Evolutionary conservation across 1,140 invertebrate species (phyloP).

Genomic region (Neodiprion virginianus): DNA sequence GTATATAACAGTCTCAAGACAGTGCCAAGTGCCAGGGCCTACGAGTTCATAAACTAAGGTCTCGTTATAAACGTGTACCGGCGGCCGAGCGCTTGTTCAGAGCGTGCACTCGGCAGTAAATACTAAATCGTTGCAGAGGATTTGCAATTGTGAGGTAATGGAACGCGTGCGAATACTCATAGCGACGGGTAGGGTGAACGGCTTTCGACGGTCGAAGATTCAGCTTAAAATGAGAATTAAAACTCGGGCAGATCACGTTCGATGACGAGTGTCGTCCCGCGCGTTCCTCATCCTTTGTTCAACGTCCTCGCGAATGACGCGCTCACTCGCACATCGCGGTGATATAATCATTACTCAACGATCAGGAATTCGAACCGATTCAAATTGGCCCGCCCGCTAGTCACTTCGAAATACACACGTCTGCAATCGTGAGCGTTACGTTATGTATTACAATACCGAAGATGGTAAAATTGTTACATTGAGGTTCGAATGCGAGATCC

Average conservation of each 20-base stretch:
- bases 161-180: background rate
- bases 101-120: background rate
- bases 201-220: background rate
- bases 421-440: background rate
- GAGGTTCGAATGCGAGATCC: background rate
- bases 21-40: constrained; percentile 6
- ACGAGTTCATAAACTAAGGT: background rate
- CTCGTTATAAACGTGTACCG: constrained; percentile 1
- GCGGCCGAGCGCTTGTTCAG: background rate
- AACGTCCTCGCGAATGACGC: background rate
- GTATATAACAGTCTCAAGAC: background rate
- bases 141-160: background rate
- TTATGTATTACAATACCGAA: background rate
- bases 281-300: background rate
- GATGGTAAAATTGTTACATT: background rate
- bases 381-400: background rate
- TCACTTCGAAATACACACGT: background rate
- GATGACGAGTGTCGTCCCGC: background rate
- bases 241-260: background rate
- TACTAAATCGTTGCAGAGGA: background rate
- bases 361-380: constrained; percentile 5
- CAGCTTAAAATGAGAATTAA: background rate
- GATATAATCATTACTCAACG: constrained; percentile 5
- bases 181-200: background rate
- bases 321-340: background rate